Conservation (phyloP, 2,113 vertebrate species). For the Rhizomys pruinosus region DNA sequence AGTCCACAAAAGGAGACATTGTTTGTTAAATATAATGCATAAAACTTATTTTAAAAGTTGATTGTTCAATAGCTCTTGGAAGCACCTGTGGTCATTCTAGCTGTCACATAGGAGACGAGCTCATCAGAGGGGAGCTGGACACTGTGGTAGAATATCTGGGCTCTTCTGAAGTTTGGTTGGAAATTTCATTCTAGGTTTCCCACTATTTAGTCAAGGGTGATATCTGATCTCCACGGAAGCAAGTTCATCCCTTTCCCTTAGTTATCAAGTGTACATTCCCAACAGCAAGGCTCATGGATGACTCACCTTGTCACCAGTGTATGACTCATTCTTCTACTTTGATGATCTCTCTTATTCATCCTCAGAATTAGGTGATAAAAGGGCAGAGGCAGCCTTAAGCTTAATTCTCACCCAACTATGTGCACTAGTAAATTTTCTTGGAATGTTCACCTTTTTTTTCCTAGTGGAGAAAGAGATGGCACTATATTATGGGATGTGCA, state of each 20-base stretch:
- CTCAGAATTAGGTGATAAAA: background rate
- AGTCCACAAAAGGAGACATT: background rate
- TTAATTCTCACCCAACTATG: background rate
- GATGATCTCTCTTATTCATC: background rate
- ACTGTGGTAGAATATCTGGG: too few relatives aligned
- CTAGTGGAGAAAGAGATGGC: background rate
- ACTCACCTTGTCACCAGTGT: too few relatives aligned
- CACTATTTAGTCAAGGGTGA: background rate
- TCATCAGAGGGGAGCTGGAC: background rate
- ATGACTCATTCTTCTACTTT: background rate
- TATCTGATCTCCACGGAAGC: background rate
- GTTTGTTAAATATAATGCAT: background rate
- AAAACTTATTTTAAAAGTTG: background rate
- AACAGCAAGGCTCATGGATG: background rate
- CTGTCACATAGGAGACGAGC: background rate
- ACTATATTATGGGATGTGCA: background rate
- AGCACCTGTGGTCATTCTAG: background rate
- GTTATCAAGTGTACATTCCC: background rate
- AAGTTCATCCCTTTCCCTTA: background rate
- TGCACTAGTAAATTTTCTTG: background rate
- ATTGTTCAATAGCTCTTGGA: background rate
- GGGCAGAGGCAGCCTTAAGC: background rate
- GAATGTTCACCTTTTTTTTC: background rate
- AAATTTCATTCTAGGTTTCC: background rate
- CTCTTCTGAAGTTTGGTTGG: background rate